A percentile compares a stretch with the other conserved stretches of the same genome.
Evolutionary conservation across 2,797 vertebrate genomes (phyloP).

Genomic region (Tolypeutes matacus): DNA sequence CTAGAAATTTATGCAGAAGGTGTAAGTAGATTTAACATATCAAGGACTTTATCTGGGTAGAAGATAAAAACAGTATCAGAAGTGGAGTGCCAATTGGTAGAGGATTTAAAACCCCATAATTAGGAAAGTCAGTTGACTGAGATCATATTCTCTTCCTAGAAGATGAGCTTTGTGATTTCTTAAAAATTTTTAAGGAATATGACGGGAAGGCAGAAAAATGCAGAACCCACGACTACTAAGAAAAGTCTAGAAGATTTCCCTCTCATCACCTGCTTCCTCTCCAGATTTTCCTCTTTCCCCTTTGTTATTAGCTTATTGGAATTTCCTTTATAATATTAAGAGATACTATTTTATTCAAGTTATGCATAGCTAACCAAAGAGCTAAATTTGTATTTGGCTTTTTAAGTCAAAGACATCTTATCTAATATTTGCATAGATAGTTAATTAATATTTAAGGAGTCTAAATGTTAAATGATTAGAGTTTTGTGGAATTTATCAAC

Average conservation of each 20-base stretch:
- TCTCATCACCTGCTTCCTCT: not conserved
- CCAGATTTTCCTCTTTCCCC: not conserved
- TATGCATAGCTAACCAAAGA: not conserved
- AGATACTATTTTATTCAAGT: not conserved
- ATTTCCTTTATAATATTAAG: slow-evolving; percentile 10
- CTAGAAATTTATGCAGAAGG: not conserved
- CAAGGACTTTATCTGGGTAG: not conserved
- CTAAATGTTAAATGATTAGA: not conserved
- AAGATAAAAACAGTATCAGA: slow-evolving; percentile 3
- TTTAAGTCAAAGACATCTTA: slow-evolving; percentile 1
- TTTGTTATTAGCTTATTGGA: not conserved
- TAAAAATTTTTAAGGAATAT: not conserved
- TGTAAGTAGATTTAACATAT: not conserved
- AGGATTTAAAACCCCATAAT: not conserved
- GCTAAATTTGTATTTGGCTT: not conserved
- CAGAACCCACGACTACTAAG: not conserved
- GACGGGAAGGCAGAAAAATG: not conserved
- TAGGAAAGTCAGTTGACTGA: not conserved
- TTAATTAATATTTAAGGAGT: slow-evolving; percentile 20
- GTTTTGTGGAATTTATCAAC: slow-evolving; percentile 2
- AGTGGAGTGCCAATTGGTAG: not conserved
- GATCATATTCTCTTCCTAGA: not conserved
- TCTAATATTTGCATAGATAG: not conserved
- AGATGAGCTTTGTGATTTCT: not conserved
- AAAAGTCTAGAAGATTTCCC: not conserved